Evolutionary conservation across 2,113 vertebrate species (phyloP).

Genomic region (pig (Sus scrofa)): T2T-Sscrofa CM000824.6:211698001-211698500

Average conservation of each 20-base stretch:
- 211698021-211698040: background rate
- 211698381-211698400: background rate
- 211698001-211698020: background rate
- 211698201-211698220: background rate
- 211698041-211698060: background rate
- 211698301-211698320: background rate
- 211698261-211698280: background rate
- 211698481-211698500: background rate
- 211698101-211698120: background rate
- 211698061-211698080: background rate
- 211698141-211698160: background rate
- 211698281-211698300: accelerated
- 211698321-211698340: background rate
- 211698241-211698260: background rate
- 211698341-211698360: background rate
- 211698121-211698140: background rate
- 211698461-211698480: background rate
- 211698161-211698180: background rate
- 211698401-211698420: background rate
- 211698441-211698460: background rate
- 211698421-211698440: background rate
- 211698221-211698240: background rate
- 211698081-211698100: background rate
- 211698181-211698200: background rate
- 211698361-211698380: background rate